Conservation (phyloP, 2,113 vertebrate species). For the Hypomesus transpacificus region DNA sequence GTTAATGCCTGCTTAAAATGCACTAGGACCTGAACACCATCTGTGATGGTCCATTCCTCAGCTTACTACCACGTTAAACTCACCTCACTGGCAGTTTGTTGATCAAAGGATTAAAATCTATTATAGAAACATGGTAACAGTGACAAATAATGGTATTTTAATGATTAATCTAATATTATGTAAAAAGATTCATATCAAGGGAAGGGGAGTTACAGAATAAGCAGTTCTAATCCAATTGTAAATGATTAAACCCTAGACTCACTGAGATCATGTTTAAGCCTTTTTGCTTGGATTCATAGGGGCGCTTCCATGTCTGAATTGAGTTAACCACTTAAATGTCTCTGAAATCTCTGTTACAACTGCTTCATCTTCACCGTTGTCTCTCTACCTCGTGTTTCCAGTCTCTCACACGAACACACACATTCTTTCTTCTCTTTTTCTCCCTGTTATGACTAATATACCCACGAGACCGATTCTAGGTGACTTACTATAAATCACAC, state of each 20-base stretch:
- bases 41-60: not conserved
- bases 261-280: not conserved
- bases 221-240: not conserved
- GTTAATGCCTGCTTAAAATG: conserved; percentile 21
- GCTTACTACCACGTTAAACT: too few species aligned
- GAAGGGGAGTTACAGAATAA: not conserved
- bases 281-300: not conserved
- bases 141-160: too few species aligned
- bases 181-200: not conserved
- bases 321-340: not conserved
- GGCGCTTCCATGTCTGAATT: not conserved
- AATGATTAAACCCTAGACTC: too few species aligned
- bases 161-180: not conserved
- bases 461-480: not conserved
- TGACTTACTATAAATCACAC: not conserved
- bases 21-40: not conserved
- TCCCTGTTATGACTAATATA: not conserved
- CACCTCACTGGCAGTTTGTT: too few species aligned
- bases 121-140: too few species aligned
- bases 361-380: not conserved
- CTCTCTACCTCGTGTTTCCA: not conserved
- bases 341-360: not conserved
- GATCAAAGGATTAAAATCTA: not conserved
- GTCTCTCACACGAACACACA: not conserved
- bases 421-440: not conserved